These are phyloP conservation scores for Oscheius sp. DNA, from an alignment of 2,888 invertebrate genomes.

Conservation along the genomic window DNA sequence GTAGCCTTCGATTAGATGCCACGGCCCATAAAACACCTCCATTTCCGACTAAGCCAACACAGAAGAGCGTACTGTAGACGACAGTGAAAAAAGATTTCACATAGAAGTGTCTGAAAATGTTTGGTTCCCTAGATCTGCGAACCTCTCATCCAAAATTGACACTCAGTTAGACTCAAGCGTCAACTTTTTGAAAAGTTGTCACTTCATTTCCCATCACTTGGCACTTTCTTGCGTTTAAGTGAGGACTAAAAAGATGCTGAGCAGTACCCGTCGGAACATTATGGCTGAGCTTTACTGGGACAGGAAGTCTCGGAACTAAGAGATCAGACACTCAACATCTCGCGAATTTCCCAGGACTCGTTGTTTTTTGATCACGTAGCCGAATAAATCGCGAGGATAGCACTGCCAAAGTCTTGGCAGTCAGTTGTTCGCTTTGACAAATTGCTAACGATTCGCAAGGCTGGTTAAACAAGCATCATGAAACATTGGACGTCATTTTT, in stretches of 20 bases:
- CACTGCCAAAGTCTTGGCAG: slow-evolving; percentile 22
- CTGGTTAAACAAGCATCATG: slow-evolving; percentile 30
- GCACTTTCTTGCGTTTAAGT: no score
- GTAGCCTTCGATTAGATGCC: slow-evolving; percentile 66
- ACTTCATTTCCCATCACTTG: slow-evolving; percentile 8
- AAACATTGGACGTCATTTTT: slow-evolving; percentile 7
- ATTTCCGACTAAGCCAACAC: slow-evolving; percentile 69
- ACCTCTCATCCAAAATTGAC: neutral
- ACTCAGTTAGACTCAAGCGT: neutral
- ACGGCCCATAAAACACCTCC: slow-evolving; percentile 71
- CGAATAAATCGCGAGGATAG: slow-evolving; percentile 27
- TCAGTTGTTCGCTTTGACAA: slow-evolving; percentile 35
- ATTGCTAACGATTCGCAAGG: slow-evolving; percentile 31
- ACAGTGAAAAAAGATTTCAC: slow-evolving; percentile 65
- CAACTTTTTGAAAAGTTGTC: slow-evolving; percentile 8
- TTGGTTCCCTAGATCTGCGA: slow-evolving; percentile 44
- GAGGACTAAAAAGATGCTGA: no score
- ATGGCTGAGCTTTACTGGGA: no score
- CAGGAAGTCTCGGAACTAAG: no score
- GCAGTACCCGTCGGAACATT: no score
- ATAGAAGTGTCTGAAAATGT: slow-evolving; percentile 60
- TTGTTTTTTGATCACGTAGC: slow-evolving; percentile 31
- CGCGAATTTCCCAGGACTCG: neutral
- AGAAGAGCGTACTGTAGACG: slow-evolving; percentile 67
- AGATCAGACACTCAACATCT: no score